A percentile compares a stretch with the other conserved stretches of the same genome.
phyloP scores from a whole-genome alignment of 2,888 invertebrate species.

The Drosophila testacea region DNA sequence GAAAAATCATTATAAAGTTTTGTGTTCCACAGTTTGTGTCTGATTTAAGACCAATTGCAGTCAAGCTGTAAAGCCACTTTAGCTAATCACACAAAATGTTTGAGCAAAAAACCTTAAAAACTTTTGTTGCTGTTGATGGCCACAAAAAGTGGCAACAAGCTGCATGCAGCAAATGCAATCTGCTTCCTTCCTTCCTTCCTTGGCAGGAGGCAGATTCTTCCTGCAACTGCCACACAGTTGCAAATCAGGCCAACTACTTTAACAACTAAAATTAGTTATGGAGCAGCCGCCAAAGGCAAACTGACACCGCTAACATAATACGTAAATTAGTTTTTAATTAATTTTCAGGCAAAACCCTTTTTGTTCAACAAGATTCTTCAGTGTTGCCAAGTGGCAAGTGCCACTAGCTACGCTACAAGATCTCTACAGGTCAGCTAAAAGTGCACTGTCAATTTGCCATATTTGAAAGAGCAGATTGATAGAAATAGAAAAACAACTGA shows the following conservation, averaged over 20 bases:
- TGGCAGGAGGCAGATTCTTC: background rate
- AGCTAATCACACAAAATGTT: constrained; percentile 54
- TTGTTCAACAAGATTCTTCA: constrained; percentile 8
- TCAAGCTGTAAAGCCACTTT: constrained; percentile 37
- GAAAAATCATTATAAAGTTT: constrained; percentile 52
- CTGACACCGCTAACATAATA: constrained; percentile 43
- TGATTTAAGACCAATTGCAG: constrained; percentile 49
- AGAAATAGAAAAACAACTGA: background rate
- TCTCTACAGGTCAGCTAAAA: constrained; percentile 7
- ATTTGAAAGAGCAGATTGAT: too few species aligned
- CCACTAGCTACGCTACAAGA: constrained; percentile 7
- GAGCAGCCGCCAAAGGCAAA: constrained; percentile 17
- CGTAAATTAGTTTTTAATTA: constrained; percentile 64
- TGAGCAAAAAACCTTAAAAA: constrained; percentile 28
- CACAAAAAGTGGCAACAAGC: constrained; percentile 37
- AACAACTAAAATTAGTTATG: constrained; percentile 34
- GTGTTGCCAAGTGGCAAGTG: constrained; percentile 3
- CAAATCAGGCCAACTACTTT: constrained; percentile 47
- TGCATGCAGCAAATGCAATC: constrained; percentile 3
- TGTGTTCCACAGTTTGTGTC: constrained; percentile 33
- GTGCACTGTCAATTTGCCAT: background rate
- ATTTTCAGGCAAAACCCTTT: constrained; percentile 40
- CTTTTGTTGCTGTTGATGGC: constrained; percentile 22
- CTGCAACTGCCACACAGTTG: constrained; percentile 6
- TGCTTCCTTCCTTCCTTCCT: background rate